Evolutionary conservation across 2,888 invertebrate species (phyloP), one percentile per base, ranked within the genome.

Genomic region (Caenorhabditis sulstoni): DNA sequence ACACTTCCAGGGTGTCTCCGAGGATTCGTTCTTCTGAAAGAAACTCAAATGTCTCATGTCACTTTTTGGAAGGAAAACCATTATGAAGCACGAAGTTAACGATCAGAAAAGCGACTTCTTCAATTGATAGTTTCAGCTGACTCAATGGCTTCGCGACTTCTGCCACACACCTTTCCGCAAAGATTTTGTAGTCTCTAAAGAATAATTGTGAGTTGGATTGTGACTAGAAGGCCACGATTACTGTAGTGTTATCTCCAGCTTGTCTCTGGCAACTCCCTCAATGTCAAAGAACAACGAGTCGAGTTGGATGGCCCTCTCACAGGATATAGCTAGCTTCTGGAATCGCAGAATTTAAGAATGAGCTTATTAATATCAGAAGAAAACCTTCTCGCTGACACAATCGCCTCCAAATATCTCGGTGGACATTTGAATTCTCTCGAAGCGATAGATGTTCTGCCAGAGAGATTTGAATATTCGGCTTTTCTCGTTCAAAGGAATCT

Each of bases 391-490:
- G 35, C 22, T 62, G n/a, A 65, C 49, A 49, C 77, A 77, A 3
- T 41, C 18, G 8, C 65, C 47, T 23, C 77, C 77, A 41, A 77
- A 77, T n/a, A 77, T 62, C 37, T 77, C 70, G 16, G 70, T 62
- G n/a, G 77, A 70, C 70, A 70, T 70, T 65, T 77, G 77, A 52
- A 77, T 61, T 52, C 77, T 18, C 14, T 77, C 77, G 37, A 77
- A 67, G 2, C 77, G 70, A 53, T 77, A 70, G 12, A 77, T 53
- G 44, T 70, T 77, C 37, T 77, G 61, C 77, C 77, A 77, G 4
- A 77, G 52, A 52, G 52, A 50, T 47, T 66, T 77, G 49, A 77
- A 77, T 18, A 77, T 77, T 11, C 77, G 50, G 35, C 57, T 49
- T 39, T 77, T 70, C 41, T 77, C 70, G 5, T 44, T 58, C 20